These are phyloP conservation scores for Syrmaticus mikado DNA, from an alignment of 2,113 vertebrate genomes.

Conservation along the genomic window DNA sequence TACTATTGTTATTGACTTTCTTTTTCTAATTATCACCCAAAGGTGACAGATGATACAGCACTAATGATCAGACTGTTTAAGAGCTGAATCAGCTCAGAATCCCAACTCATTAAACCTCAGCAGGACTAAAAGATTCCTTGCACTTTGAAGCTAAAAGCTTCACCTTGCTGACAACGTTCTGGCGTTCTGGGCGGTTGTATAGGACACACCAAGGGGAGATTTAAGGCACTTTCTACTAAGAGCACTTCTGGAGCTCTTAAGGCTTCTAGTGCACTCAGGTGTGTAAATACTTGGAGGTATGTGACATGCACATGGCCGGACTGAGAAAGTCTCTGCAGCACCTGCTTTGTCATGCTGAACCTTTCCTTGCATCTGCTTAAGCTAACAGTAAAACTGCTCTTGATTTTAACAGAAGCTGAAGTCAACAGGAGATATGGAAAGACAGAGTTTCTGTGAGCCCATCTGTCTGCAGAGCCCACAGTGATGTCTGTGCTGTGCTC, in stretches of 20 bases:
- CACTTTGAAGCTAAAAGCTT: constrained; percentile 39
- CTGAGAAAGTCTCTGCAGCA: background rate
- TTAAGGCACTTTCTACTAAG: background rate
- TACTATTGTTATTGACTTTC: constrained; percentile 84
- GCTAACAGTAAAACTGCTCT: background rate
- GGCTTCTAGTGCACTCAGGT: background rate
- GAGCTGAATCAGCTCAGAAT: constrained; percentile 73
- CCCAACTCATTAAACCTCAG: constrained; percentile 67
- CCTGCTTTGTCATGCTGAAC: background rate
- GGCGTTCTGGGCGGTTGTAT: background rate
- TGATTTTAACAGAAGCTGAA: background rate
- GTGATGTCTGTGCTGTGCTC: accelerated
- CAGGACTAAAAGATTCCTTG: constrained; percentile 46
- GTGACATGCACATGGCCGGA: background rate
- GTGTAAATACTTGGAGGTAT: background rate
- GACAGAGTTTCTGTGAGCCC: background rate
- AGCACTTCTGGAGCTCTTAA: background rate
- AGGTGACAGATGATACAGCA: constrained; percentile 83
- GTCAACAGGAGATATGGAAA: background rate
- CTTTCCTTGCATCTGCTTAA: background rate
- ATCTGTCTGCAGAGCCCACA: background rate
- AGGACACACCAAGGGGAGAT: background rate
- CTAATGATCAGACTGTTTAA: constrained; percentile 79
- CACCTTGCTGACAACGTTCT: background rate
- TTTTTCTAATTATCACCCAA: constrained; percentile 86